phyloP scores from a whole-genome alignment of 2,888 invertebrate genomes.

The Amphipyra tragopoginis region DNA sequence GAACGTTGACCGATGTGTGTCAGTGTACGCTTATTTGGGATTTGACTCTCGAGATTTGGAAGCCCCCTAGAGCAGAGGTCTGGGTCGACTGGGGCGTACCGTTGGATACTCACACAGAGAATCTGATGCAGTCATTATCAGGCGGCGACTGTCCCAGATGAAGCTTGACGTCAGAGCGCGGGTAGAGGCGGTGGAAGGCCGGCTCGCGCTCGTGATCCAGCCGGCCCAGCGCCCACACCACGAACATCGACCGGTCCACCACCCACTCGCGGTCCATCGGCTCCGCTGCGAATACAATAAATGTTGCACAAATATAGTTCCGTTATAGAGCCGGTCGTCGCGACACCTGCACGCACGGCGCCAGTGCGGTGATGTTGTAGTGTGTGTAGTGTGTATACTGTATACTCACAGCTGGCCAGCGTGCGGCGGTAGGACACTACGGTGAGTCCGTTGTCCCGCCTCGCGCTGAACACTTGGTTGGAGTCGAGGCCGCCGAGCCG shows the following conservation, averaged over 20 bases:
- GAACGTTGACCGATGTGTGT: no score
- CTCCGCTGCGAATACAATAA: slow-evolving; percentile 91
- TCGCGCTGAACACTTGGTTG: slow-evolving; percentile 94
- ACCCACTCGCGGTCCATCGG: slow-evolving; percentile 93
- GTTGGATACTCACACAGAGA: slow-evolving; percentile 86
- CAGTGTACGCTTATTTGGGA: no score
- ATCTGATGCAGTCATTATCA: slow-evolving; percentile 93
- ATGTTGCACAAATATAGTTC: no score
- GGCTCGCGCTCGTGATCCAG: slow-evolving; percentile 94
- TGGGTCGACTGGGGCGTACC: no score
- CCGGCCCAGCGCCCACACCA: slow-evolving; percentile 96
- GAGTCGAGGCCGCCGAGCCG: slow-evolving; percentile 95
- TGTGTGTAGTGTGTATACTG: slow-evolving; percentile 67
- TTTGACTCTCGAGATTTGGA: no score
- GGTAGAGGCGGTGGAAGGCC: slow-evolving; percentile 95
- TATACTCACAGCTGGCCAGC: slow-evolving; percentile 91
- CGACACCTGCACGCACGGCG: slow-evolving; percentile 96
- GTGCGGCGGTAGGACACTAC: slow-evolving; percentile 94
- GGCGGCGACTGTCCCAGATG: slow-evolving; percentile 92
- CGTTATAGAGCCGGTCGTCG: slow-evolving; percentile 94
- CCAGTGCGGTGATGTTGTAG: slow-evolving; percentile 95
- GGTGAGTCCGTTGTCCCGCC: slow-evolving; percentile 93
- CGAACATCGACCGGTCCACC: slow-evolving; percentile 91
- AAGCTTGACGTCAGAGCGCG: slow-evolving; percentile 92
- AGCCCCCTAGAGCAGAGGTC: no score